Base-by-base conservation (phyloP, 2,797 vertebrate genomes). In the Varecia variegata region DNA sequence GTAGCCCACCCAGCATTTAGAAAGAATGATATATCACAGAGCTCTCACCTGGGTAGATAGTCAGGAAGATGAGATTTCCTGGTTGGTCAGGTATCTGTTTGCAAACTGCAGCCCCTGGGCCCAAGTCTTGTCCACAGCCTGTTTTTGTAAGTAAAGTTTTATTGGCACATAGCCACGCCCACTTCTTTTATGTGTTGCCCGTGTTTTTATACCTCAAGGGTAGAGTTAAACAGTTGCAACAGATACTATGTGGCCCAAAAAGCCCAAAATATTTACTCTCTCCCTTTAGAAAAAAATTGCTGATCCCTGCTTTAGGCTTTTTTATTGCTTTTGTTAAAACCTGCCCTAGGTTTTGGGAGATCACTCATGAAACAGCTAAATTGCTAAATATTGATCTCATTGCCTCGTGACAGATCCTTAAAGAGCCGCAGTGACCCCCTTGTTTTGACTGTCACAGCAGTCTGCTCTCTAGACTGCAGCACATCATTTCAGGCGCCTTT, bases 401-500 rank as follows among this genome's bases (percentile, higher is more conserved):
- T 97, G 68, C 93, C 15, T 9, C 4, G 3, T 90, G 85, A 80
- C 79, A 93, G 90, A 90, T 70, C 38, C 87, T 95, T 87, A 67
- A 88, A 96, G 87, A 95, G 23, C 5, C 93, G 89, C 65, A 32
- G 9, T 12, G 43, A 71, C 47, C 43, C 56, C 74, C 56, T 95
- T 35, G 3, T 74, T 94, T 83, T 0, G 73, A 94, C 86, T 67
- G 76, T 96, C 95, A 88, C 47, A 95, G 50, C 27, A 60, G 93
- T 93, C 85, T 97, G 58, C 79, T 11, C 0, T 54, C 23, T 35
- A 20, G 47, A 68, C 60, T 95, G 4, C 76, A 95, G 93, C 88
- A 88, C 88, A 81, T 89, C 95, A 92, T 94, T 97, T 90, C 96
- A 93, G 93, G 82, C 84, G 85, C 89, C 84, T 82, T 67, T 0